phyloP scores from a whole-genome alignment of 1,140 invertebrate species.

The Pseudomyrmex gracilis region DNA sequence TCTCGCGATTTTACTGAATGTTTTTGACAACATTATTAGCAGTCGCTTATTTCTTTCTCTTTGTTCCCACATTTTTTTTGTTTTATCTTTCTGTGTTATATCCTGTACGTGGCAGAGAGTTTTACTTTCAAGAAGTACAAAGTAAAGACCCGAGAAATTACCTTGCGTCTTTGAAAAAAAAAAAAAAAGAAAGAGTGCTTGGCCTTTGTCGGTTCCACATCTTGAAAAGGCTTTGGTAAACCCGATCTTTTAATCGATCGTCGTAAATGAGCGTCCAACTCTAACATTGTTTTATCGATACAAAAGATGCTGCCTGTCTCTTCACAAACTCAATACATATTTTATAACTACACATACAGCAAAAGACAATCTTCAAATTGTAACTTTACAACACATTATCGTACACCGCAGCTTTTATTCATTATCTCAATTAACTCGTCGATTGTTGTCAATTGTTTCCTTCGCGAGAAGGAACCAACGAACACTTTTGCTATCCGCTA shows the following conservation, averaged over 20 bases:
- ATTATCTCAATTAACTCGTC: not conserved
- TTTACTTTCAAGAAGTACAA: slow-evolving; percentile 37
- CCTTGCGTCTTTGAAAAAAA: slow-evolving; percentile 27
- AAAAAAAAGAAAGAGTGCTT: not conserved
- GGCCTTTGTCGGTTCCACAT: not conserved
- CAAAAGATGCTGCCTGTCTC: not conserved
- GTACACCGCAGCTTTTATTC: not conserved
- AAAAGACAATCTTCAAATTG: too few relatives aligned
- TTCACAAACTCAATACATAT: slow-evolving; percentile 7
- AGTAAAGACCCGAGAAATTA: slow-evolving; percentile 27
- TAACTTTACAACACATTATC: too few relatives aligned
- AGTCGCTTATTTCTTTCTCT: slow-evolving; percentile 28
- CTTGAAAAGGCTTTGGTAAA: slow-evolving; percentile 46
- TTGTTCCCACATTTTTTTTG: not conserved
- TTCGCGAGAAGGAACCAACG: slow-evolving; percentile 25
- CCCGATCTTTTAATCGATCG: slow-evolving; percentile 35
- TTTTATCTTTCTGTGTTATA: not conserved
- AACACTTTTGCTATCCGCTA: slow-evolving; percentile 59
- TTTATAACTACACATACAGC: too few relatives aligned
- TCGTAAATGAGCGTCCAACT: slow-evolving; percentile 28
- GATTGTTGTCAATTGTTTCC: not conserved
- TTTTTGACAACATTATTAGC: slow-evolving; percentile 8
- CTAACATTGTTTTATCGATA: not conserved
- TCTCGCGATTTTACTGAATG: not conserved
- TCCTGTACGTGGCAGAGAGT: not conserved